These are phyloP conservation scores for Anhinga rufa DNA, from an alignment of 2,113 vertebrate genomes.

Conservation along the genomic window DNA sequence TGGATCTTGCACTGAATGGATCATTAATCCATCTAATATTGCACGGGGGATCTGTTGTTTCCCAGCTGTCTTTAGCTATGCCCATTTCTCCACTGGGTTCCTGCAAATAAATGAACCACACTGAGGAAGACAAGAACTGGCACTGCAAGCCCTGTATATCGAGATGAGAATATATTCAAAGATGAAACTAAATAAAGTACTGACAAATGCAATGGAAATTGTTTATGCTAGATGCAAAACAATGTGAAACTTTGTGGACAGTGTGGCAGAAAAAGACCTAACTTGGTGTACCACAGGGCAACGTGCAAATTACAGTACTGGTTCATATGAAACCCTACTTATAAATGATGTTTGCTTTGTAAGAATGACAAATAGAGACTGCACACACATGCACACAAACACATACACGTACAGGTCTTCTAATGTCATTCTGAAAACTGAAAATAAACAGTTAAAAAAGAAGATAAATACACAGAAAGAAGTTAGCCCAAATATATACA, in stretches of 20 bases:
- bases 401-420: background rate
- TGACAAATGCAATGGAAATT: background rate
- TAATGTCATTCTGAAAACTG: background rate
- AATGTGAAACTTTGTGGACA: background rate
- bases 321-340: background rate
- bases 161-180: background rate
- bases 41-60: background rate
- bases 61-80: background rate
- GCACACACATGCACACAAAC: background rate
- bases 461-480: conserved; percentile 12
- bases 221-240: background rate
- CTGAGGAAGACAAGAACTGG: background rate
- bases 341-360: background rate
- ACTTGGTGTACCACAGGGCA: background rate
- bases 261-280: background rate
- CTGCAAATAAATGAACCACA: background rate
- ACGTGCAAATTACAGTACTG: background rate
- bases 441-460: background rate
- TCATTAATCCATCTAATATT: conserved; percentile 4
- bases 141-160: background rate
- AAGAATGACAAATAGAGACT: background rate
- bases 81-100: background rate
- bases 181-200: background rate
- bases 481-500: conserved; percentile 6
- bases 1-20: background rate